phyloP scores from a whole-genome alignment of 1,140 invertebrate species.

The Aphelenchoides fujianensis region DNA sequence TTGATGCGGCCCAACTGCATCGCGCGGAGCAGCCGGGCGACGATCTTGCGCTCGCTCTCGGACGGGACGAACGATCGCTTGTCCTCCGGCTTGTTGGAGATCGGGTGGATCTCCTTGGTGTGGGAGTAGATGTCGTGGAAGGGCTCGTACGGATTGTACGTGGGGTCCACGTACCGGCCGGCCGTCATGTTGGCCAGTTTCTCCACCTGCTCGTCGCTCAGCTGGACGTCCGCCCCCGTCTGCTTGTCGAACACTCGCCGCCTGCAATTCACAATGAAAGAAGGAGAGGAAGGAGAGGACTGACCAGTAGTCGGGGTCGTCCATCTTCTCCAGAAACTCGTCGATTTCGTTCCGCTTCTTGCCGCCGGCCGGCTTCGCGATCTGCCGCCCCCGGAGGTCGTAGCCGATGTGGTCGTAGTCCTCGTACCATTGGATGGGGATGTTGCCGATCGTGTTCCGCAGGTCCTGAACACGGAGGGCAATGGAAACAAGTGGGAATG shows the following conservation, averaged over 20 bases:
- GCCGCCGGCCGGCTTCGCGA: conserved; percentile 76
- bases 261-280: conserved; percentile 65
- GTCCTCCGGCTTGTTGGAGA: conserved; percentile 85
- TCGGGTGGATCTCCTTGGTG: conserved; percentile 84
- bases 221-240: conserved; percentile 90
- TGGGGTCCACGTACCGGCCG: conserved; percentile 74
- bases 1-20: conserved; percentile 94
- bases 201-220: conserved; percentile 75
- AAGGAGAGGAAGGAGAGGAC: conserved; percentile 4
- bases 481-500: neutral
- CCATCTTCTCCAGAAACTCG: conserved; percentile 85
- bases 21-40: conserved; percentile 66
- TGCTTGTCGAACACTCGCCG: conserved; percentile 85
- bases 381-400: conserved; percentile 83
- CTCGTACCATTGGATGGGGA: conserved; percentile 95
- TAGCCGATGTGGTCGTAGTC: conserved; percentile 94
- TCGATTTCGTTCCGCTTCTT: conserved; percentile 77
- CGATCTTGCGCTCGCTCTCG: conserved; percentile 71
- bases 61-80: conserved; percentile 94
- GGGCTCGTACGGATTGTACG: conserved; percentile 83
- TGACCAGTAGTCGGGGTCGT: conserved; percentile 92
- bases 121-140: conserved; percentile 93
- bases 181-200: conserved; percentile 79
- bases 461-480: conserved; percentile 76
- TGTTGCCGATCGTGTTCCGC: conserved; percentile 89